These are phyloP conservation scores for Sipha maydis DNA, from an alignment of 2,888 invertebrate genomes.

Conservation along the genomic window DNA sequence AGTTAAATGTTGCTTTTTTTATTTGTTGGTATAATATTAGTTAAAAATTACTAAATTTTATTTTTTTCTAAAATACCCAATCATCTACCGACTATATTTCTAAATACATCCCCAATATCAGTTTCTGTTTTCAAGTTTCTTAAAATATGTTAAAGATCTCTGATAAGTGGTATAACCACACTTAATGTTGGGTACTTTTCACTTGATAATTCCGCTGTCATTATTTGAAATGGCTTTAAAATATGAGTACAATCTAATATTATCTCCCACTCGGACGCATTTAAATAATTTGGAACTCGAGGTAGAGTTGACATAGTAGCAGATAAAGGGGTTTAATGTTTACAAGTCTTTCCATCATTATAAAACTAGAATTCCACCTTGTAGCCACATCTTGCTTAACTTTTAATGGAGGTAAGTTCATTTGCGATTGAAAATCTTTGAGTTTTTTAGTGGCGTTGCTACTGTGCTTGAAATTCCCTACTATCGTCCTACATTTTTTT, in stretches of 20 bases:
- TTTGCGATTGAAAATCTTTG: conserved; percentile 64
- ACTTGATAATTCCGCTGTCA: conserved; percentile 19
- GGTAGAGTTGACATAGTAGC: too few species aligned
- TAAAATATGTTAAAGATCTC: too few species aligned
- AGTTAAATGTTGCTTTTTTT: too few species aligned
- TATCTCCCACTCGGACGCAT: too few species aligned
- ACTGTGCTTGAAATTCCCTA: conserved; percentile 65
- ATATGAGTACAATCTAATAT: too few species aligned
- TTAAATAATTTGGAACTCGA: too few species aligned
- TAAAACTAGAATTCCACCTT: conserved; percentile 65
- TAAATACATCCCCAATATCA: conserved; percentile 11
- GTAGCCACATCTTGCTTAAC: conserved; percentile 65
- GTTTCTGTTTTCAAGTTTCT: conserved; percentile 22
- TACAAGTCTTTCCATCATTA: conserved; percentile 64
- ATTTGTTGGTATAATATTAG: too few species aligned
- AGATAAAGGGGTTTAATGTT: too few species aligned
- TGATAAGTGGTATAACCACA: conserved; percentile 1
- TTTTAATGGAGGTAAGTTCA: too few species aligned
- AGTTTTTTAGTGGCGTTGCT: conserved; percentile 64
- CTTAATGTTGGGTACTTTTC: conserved; percentile 19
- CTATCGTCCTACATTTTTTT: conserved; percentile 64
- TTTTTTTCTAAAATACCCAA: too few species aligned
- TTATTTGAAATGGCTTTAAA: conserved; percentile 19
- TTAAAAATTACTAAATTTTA: too few species aligned
- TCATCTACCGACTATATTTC: too few species aligned